Evolutionary conservation across 2,888 invertebrate species (phyloP).

Genomic region (Harmothoe impar): DNA sequence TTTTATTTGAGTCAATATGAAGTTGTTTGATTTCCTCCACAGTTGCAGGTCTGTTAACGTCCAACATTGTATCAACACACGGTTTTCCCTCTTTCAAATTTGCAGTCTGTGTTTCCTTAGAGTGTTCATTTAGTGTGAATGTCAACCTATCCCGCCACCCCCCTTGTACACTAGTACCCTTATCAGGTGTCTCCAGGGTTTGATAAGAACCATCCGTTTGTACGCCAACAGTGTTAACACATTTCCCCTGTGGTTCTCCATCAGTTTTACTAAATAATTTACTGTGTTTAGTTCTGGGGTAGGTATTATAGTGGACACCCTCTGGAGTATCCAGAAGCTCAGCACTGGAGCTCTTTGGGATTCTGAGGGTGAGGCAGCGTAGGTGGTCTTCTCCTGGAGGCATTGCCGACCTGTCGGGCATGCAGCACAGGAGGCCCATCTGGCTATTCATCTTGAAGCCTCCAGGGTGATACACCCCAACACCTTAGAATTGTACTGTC

Average conservation of each 20-base stretch:
- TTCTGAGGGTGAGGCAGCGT: background rate
- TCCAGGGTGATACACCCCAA: background rate
- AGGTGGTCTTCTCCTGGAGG: background rate
- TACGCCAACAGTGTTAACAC: background rate
- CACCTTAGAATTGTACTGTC: background rate
- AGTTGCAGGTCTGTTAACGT: background rate
- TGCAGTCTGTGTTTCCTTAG: background rate
- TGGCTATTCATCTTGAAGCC: background rate
- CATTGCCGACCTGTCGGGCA: slow-evolving; percentile 3
- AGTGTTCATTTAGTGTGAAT: background rate
- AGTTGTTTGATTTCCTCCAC: background rate
- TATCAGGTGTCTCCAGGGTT: background rate
- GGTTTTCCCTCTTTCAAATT: background rate
- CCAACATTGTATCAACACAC: background rate
- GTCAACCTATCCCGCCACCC: background rate
- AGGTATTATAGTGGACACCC: background rate
- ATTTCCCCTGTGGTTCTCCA: background rate
- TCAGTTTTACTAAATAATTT: background rate
- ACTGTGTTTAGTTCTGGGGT: background rate
- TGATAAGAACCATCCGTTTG: background rate
- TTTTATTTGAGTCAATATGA: background rate
- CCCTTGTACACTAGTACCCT: background rate
- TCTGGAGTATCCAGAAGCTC: background rate
- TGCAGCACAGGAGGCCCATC: background rate
- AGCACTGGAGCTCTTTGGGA: background rate